Percentiles rank a stretch among this genome's conserved stretches.
Conservation (phyloP, 2,797 vertebrate genomes). For the Coreius guichenoti region DNA sequence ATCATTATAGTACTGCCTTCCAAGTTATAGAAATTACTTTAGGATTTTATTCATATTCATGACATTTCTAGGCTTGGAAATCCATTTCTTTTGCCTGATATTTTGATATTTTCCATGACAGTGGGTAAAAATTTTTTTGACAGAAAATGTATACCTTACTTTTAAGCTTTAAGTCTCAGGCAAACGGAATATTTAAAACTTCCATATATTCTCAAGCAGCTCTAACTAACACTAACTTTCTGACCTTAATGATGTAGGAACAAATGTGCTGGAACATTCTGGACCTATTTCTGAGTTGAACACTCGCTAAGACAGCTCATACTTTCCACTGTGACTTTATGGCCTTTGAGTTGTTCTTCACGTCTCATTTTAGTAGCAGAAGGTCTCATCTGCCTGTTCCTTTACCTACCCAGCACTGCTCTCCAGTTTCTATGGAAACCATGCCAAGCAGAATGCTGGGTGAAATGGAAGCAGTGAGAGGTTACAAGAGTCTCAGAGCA, state of each 20-base stretch:
- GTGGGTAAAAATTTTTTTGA: background rate
- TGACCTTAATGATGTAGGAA: conserved; percentile 58
- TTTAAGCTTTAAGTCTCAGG: conserved; percentile 20
- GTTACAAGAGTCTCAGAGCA: conserved; percentile 58
- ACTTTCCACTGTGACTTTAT: conserved; percentile 68
- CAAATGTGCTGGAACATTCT: conserved; percentile 59
- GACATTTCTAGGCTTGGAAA: background rate
- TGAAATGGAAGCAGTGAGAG: conserved; percentile 74
- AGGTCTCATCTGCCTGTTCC: conserved; percentile 69
- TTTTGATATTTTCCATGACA: background rate
- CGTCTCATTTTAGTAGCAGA: conserved; percentile 72
- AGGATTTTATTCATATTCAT: background rate
- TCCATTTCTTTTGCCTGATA: background rate
- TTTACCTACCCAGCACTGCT: conserved; percentile 61
- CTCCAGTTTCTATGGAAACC: conserved; percentile 82
- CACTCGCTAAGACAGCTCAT: conserved; percentile 70
- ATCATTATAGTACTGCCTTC: background rate
- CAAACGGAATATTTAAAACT: conserved; percentile 26
- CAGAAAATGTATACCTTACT: background rate
- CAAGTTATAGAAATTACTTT: background rate
- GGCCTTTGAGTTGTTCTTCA: conserved; percentile 70
- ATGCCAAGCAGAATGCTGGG: conserved; percentile 64
- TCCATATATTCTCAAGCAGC: conserved; percentile 19
- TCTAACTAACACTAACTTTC: conserved; percentile 45
- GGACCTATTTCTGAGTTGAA: conserved; percentile 45